Conservation (phyloP, 2,113 vertebrate genomes). For the Pipa parva region DNA sequence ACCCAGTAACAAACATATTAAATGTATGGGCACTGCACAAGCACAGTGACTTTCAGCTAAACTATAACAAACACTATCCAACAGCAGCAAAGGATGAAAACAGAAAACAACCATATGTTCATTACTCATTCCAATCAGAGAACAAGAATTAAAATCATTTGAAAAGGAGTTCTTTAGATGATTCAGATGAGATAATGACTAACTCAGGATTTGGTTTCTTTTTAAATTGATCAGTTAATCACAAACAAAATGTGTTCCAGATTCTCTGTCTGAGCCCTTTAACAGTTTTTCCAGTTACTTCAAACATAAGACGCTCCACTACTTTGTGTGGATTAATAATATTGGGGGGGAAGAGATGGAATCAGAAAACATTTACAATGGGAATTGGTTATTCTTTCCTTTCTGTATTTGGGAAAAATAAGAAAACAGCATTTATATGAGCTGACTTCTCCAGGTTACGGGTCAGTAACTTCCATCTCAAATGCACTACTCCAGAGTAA, state of each 20-base stretch:
- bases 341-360: slow-evolving; percentile 4
- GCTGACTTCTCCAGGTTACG: not conserved
- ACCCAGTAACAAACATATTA: too few species aligned
- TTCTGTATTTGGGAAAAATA: not conserved
- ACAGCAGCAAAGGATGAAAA: too few species aligned
- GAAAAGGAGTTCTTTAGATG: slow-evolving; percentile 27
- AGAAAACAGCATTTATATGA: not conserved
- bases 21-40: too few species aligned
- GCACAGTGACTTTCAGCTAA: too few species aligned
- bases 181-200: slow-evolving; percentile 27
- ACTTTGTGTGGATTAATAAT: slow-evolving; percentile 6
- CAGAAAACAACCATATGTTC: not conserved
- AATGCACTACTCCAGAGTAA: not conserved
- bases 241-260: slow-evolving; percentile 21
- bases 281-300: slow-evolving; percentile 12
- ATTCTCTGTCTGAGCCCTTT: slow-evolving; percentile 8
- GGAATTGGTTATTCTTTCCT: not conserved
- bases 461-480: slow-evolving; percentile 8
- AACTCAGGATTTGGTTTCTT: slow-evolving; percentile 12
- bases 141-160: slow-evolving; percentile 25
- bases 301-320: slow-evolving; percentile 12
- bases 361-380: slow-evolving; percentile 17
- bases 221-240: slow-evolving; percentile 25
- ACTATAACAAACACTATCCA: too few species aligned
- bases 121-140: slow-evolving; percentile 18